A percentile compares a stretch with the other conserved stretches of the same genome.
Evolutionary conservation across 2,113 vertebrate genomes (phyloP).

Genomic region (Emydocephalus ijimae): DNA sequence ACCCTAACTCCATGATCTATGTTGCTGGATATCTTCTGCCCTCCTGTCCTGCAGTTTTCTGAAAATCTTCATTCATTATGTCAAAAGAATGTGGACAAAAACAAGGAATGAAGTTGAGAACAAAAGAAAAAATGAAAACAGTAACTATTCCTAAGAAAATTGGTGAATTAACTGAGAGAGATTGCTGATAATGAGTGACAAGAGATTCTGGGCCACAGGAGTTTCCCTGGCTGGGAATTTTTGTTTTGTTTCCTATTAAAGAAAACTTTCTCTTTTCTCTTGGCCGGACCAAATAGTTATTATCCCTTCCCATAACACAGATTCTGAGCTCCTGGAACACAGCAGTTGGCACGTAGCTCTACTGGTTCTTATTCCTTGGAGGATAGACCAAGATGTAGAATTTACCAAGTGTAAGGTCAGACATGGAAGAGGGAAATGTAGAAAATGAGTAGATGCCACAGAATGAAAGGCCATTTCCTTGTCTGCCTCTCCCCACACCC

Average conservation of each 20-base stretch:
- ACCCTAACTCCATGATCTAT: not conserved
- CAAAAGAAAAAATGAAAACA: not conserved
- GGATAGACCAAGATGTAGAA: not conserved
- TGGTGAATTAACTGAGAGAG: not conserved
- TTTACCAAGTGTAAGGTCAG: constrained; percentile 2
- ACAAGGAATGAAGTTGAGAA: not conserved
- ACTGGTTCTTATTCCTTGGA: not conserved
- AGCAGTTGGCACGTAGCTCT: constrained; percentile 6
- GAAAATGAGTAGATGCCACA: not conserved
- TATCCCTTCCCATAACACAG: not conserved
- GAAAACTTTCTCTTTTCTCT: constrained; percentile 1
- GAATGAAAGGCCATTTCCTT: not conserved
- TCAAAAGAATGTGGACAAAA: not conserved
- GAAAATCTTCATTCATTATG: not conserved
- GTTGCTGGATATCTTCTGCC: not conserved
- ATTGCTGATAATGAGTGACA: not conserved
- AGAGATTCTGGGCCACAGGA: not conserved
- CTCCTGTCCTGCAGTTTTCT: not conserved
- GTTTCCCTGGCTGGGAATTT: not conserved
- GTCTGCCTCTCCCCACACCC: not conserved
- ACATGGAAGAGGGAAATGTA: not conserved
- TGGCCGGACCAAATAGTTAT: not conserved
- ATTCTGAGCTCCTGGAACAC: constrained; percentile 11
- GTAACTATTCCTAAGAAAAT: not conserved
- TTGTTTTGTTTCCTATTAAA: not conserved